Evolutionary conservation across 2,888 invertebrate genomes (phyloP), one percentile per base, ranked within the genome.

Genomic region (Penaeus monodon): DNA sequence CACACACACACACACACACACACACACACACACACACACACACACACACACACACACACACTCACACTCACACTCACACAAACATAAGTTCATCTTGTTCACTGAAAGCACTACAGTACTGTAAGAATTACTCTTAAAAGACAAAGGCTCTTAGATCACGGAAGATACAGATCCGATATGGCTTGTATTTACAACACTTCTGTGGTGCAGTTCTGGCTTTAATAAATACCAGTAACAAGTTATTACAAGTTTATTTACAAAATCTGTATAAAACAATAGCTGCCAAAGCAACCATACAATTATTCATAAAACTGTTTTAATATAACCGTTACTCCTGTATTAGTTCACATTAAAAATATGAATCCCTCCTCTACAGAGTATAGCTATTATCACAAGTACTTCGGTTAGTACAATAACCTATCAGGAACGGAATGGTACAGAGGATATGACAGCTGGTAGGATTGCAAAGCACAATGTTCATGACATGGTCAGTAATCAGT

Each of bases 341-440:
- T 77, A 78, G 77, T 68, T 78, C 79, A 79, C 79, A 79, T 65
- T 73, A 85, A 85, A 85, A 85, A 85, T 85, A 85, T 85, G 85
- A 79, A 85, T 79, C 74, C 85, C 78, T 79, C 85, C 65, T 76
- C 29, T 70, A 68, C 73, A 85, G 79, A 85, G 79, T 85, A 85
- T 73, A 79, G 49, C 79, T 79, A 85, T 79, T 85, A 85, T 85
- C 85, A 85, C 85, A 85, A 85, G 66, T 79, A 85, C 85, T 85
- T 85, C 73, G 49, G 70, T 79, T 85, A 85, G 85, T 85, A 85
- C 27, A 79, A 33, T 78, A 85, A 79, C 70, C 79, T 85, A 85
- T 73, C 79, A 85, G 79, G 79, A 85, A 85, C 85, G 85, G 85
- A 85, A 85, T 85, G 85, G 70, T 85, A 68, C 68, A 85, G 77